A percentile compares a stretch with the other conserved stretches of the same genome.
Evolutionary conservation across 2,888 invertebrate species (phyloP).

Genomic region (Psylliodes chrysocephalus): DNA sequence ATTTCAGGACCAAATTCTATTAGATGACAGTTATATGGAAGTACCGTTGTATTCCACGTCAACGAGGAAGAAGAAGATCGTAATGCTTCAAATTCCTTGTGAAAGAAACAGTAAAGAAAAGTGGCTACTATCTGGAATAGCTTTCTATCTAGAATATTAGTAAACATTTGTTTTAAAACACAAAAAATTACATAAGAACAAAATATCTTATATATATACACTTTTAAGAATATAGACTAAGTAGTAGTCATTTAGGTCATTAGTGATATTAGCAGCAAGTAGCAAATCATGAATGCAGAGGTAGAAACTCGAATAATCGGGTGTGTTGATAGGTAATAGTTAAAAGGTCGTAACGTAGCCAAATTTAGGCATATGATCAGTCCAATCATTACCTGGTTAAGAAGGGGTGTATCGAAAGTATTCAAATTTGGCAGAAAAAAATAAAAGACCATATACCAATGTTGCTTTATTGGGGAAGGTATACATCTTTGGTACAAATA

Average conservation of each 20-base stretch:
- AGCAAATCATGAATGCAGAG: too few relatives aligned
- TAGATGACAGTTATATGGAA: conserved; percentile 53
- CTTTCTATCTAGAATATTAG: conserved; percentile 68
- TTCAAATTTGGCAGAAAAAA: not conserved
- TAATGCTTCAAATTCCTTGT: conserved; percentile 57
- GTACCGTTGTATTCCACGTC: conserved; percentile 59
- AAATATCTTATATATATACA: too few relatives aligned
- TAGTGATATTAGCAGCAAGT: too few relatives aligned
- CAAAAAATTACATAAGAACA: not conserved
- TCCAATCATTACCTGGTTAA: too few relatives aligned
- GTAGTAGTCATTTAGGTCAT: too few relatives aligned
- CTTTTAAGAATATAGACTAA: too few relatives aligned
- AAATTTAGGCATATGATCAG: too few relatives aligned
- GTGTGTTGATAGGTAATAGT: too few relatives aligned
- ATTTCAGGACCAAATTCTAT: conserved; percentile 44
- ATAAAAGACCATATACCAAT: conserved; percentile 12
- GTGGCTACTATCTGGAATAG: conserved; percentile 74
- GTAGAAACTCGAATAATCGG: too few relatives aligned
- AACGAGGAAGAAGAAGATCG: conserved; percentile 56
- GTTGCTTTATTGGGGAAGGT: conserved; percentile 47
- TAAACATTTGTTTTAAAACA: not conserved
- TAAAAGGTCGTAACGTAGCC: too few relatives aligned
- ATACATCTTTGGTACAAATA: conserved; percentile 55
- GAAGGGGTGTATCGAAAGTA: too few relatives aligned
- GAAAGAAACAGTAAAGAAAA: conserved; percentile 62